These are phyloP conservation scores for Anser brachyrhynchus DNA, from an alignment of 2,113 vertebrate species.

Conservation along the genomic window DNA sequence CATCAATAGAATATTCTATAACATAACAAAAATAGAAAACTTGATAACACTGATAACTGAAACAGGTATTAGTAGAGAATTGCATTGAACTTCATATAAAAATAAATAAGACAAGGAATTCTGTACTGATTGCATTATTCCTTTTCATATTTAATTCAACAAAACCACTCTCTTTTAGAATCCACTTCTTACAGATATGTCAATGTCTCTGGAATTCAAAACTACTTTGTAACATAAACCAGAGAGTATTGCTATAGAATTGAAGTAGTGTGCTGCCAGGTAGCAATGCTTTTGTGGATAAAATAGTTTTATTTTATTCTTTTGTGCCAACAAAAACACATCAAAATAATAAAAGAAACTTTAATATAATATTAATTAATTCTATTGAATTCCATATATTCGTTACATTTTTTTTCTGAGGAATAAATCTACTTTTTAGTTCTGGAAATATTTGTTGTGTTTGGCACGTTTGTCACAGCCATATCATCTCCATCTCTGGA, in stretches of 20 bases:
- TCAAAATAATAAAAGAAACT: constrained; percentile 44
- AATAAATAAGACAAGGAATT: constrained; percentile 43
- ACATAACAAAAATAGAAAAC: background rate
- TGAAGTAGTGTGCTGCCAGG: constrained; percentile 35
- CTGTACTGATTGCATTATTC: constrained; percentile 52
- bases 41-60: background rate
- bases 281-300: constrained; percentile 29
- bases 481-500: background rate
- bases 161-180: constrained; percentile 41
- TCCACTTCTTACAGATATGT: constrained; percentile 54
- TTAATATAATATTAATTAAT: constrained; percentile 59
- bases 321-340: constrained; percentile 62
- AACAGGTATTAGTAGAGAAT: constrained; percentile 7
- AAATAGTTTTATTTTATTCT: constrained; percentile 53
- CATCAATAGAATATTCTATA: background rate
- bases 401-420: background rate
- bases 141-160: constrained; percentile 73
- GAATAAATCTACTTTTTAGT: constrained; percentile 40
- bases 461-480: background rate
- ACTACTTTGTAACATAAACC: constrained; percentile 55
- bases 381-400: constrained; percentile 38
- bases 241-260: background rate
- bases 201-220: constrained; percentile 52
- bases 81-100: constrained; percentile 38
- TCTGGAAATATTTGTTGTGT: constrained; percentile 41